Evolutionary conservation across 2,888 invertebrate genomes (phyloP).

Genomic region (Heliconius sara): DNA sequence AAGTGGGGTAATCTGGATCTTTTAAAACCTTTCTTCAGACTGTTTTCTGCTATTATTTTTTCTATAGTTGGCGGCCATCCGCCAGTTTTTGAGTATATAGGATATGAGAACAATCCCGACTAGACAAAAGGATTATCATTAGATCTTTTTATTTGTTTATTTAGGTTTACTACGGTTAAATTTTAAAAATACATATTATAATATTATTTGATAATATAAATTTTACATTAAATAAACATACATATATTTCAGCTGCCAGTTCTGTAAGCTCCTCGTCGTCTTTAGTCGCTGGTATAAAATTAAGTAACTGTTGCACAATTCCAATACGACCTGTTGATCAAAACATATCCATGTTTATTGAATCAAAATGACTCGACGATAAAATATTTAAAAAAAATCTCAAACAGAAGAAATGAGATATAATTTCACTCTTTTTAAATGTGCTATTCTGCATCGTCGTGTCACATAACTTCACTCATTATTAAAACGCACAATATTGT

Average conservation of each 20-base stretch:
- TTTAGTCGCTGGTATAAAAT: constrained; percentile 71
- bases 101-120: constrained; percentile 59
- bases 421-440: no score
- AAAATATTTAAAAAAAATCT: no score
- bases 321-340: constrained; percentile 15
- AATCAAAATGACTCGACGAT: background rate
- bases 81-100: constrained; percentile 61
- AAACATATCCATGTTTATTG: background rate
- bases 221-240: constrained; percentile 50
- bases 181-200: no score
- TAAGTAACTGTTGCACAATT: background rate
- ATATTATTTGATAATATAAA: background rate
- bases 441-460: no score
- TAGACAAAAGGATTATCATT: constrained; percentile 43
- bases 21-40: constrained; percentile 53
- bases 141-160: no score
- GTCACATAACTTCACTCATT: no score
- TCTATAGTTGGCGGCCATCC: constrained; percentile 64
- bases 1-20: constrained; percentile 58
- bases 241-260: constrained; percentile 72
- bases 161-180: no score
- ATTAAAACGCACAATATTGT: no score
- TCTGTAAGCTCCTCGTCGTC: constrained; percentile 80
- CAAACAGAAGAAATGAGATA: no score
- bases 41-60: constrained; percentile 54